phyloP scores from a whole-genome alignment of 2,888 invertebrate species.

The Alloplasta piceator region DNA sequence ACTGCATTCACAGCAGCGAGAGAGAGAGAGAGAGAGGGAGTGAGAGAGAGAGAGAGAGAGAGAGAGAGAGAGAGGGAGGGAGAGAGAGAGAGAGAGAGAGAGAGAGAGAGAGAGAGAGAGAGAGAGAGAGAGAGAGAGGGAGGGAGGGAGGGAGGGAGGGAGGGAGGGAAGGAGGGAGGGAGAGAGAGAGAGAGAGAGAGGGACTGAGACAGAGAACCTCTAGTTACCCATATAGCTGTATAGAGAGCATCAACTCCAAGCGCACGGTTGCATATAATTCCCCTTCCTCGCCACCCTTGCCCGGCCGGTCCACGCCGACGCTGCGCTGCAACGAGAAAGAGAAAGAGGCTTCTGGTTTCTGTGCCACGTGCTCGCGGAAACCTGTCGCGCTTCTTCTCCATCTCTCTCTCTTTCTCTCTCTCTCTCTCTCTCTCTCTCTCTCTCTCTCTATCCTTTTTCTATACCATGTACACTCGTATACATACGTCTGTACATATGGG shows the following conservation, averaged over 20 bases:
- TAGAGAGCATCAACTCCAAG: conserved; percentile 21
- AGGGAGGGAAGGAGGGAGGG: no score
- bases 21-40: conserved; percentile 38
- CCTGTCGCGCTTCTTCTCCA: conserved; percentile 75
- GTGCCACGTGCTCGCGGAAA: conserved; percentile 73
- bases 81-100: conserved; percentile 32
- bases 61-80: conserved; percentile 40
- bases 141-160: conserved; percentile 38
- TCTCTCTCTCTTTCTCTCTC: conserved; percentile 46
- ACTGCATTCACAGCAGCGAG: conserved; percentile 39
- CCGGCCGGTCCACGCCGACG: conserved; percentile 29
- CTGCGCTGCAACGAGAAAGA: conserved; percentile 30
- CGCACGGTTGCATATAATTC: conserved; percentile 25
- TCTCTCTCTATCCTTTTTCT: conserved; percentile 5
- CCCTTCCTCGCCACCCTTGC: conserved; percentile 4
- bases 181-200: conserved; percentile 40
- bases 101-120: conserved; percentile 38
- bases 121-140: conserved; percentile 40
- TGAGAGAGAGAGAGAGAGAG: conserved; percentile 37
- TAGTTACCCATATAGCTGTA: background rate
- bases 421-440: conserved; percentile 23
- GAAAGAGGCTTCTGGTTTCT: conserved; percentile 54
- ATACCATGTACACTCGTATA: conserved; percentile 22
- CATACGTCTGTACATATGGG: background rate
- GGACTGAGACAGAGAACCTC: conserved; percentile 34